Evolutionary conservation across 2,797 vertebrate species (phyloP).

Genomic region (Hydrophis major): DNA sequence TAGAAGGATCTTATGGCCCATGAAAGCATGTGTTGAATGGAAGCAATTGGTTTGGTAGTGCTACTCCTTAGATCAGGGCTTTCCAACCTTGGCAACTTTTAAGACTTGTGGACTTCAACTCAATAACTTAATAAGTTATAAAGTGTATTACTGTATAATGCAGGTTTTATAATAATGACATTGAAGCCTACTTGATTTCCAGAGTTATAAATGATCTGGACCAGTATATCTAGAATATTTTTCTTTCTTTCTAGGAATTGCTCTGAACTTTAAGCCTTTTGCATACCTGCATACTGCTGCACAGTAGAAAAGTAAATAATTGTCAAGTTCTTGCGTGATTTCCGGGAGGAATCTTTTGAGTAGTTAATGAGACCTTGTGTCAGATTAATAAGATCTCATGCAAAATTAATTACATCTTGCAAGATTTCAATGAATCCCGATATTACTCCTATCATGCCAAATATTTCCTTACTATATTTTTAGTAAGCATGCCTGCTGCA

Average conservation of each 20-base stretch:
- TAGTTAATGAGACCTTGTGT: background rate
- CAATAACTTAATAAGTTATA: no score
- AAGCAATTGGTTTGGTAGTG: background rate
- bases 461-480: background rate
- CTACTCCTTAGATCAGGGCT: background rate
- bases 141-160: background rate
- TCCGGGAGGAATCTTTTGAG: background rate
- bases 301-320: background rate
- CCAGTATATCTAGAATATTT: no score
- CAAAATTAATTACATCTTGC: background rate
- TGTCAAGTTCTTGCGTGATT: background rate
- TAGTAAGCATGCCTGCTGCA: background rate
- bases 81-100: no score
- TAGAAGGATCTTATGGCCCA: background rate
- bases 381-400: background rate
- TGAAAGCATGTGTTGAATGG: background rate
- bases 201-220: background rate
- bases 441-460: background rate
- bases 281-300: background rate
- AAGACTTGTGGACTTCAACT: no score
- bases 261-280: background rate
- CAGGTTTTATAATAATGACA: background rate
- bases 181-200: background rate
- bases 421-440: background rate
- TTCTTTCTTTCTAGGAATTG: no score